A percentile compares a stretch with the other conserved stretches of the same genome.
Conservation (phyloP, 30 jellyfish, hydroid and myxozoan species). For the Pseudorhiza aurosa region DNA sequence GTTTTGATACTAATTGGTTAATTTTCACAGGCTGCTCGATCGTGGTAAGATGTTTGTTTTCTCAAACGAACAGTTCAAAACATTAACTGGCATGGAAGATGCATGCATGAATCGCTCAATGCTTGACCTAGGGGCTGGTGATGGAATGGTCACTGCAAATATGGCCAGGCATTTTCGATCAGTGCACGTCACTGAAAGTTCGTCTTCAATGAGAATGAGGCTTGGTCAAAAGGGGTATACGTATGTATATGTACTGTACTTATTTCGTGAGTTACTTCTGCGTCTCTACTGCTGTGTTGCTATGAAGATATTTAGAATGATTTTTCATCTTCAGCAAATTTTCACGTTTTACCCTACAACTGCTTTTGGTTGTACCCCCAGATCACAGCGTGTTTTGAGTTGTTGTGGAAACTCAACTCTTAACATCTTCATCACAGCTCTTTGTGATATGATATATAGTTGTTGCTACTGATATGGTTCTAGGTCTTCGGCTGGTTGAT, state of each 20-base stretch:
- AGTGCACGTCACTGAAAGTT: conserved; percentile 80
- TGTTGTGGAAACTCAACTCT: too few relatives aligned
- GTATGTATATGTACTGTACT: conserved; percentile 54
- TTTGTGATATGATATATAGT: too few relatives aligned
- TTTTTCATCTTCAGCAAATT: too few relatives aligned
- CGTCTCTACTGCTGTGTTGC: too few relatives aligned
- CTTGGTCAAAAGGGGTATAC: conserved; percentile 77
- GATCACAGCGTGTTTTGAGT: too few relatives aligned
- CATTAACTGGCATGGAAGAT: conserved; percentile 55
- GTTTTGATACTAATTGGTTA: background rate
- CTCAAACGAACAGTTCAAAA: conserved; percentile 74
- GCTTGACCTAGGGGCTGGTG: conserved; percentile 97
- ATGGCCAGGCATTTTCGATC: conserved; percentile 53
- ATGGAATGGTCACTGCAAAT: conserved; percentile 73
- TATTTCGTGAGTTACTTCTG: too few relatives aligned
- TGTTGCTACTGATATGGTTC: too few relatives aligned
- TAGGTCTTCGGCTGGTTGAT: too few relatives aligned
- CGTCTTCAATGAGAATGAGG: conserved; percentile 87
- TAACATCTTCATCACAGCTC: too few relatives aligned
- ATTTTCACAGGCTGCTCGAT: conserved; percentile 58
- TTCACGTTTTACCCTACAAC: too few relatives aligned
- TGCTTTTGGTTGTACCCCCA: too few relatives aligned
- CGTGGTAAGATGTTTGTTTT: conserved; percentile 96
- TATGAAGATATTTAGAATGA: too few relatives aligned
- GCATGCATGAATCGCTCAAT: conserved; percentile 39